Conservation (phyloP, 2,113 vertebrate species). For the Tachycineta bicolor region DNA sequence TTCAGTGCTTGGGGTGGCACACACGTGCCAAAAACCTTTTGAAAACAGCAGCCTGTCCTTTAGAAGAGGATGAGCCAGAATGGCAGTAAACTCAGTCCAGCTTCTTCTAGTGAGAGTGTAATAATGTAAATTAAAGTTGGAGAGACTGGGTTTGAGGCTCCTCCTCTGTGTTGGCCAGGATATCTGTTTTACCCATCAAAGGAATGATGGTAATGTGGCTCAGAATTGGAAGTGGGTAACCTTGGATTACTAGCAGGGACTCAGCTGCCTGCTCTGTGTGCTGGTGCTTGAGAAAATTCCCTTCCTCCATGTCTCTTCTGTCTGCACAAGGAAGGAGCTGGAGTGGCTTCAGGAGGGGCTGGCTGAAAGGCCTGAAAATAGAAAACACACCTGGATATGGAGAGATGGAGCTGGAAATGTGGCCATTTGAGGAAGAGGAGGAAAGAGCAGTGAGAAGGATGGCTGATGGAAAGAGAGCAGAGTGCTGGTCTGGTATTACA, state of each 20-base stretch:
- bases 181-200: not conserved
- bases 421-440: not conserved
- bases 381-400: not conserved
- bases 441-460: not conserved
- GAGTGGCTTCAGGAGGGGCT: not conserved
- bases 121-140: not conserved
- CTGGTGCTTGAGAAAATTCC: not conserved
- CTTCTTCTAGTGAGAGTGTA: not conserved
- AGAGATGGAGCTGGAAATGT: not conserved
- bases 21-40: not conserved
- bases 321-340: not conserved
- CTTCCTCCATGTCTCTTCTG: not conserved
- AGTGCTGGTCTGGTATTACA: not conserved
- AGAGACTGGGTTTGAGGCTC: not conserved
- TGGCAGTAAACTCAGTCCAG: not conserved
- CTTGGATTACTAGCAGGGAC: not conserved
- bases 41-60: not conserved
- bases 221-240: not conserved
- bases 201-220: not conserved
- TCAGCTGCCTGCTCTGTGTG: not conserved
- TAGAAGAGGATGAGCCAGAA: not conserved
- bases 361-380: not conserved
- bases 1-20: not conserved
- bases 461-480: not conserved
- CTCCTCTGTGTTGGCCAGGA: not conserved